Percentiles rank a stretch among this genome's conserved stretches.
Evolutionary conservation across 1,140 invertebrate species (phyloP).

Genomic region (Achroia grisella): DNA sequence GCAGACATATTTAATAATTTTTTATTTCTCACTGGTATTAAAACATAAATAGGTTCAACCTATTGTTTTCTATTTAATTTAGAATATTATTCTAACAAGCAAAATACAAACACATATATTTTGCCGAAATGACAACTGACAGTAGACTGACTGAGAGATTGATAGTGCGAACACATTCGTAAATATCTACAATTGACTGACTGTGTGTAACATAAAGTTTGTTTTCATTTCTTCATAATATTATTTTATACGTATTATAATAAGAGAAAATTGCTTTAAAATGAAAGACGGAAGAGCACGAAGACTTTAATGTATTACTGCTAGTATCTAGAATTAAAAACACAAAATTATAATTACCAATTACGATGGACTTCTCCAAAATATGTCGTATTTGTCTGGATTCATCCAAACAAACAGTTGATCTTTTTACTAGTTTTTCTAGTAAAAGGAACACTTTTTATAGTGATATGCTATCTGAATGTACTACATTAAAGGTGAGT

Average conservation of each 20-base stretch:
- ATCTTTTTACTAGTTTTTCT: slow-evolving; percentile 54
- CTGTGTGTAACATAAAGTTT: not conserved
- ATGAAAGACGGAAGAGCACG: too few relatives aligned
- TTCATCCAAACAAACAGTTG: slow-evolving; percentile 32
- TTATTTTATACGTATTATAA: not conserved
- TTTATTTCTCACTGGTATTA: not conserved
- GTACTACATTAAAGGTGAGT: slow-evolving; percentile 51
- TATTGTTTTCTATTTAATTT: not conserved
- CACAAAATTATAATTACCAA: not conserved
- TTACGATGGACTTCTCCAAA: slow-evolving; percentile 39
- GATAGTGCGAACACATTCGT: not conserved
- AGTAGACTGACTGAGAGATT: too few relatives aligned
- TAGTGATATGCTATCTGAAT: slow-evolving; percentile 45
- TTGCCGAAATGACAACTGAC: slow-evolving; percentile 27
- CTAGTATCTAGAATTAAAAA: too few relatives aligned
- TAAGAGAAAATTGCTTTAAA: too few relatives aligned
- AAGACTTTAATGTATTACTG: too few relatives aligned
- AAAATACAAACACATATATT: not conserved
- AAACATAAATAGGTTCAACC: not conserved
- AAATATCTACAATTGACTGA: not conserved
- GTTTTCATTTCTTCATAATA: not conserved
- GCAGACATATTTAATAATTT: slow-evolving; percentile 64
- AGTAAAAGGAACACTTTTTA: slow-evolving; percentile 45
- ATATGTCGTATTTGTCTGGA: slow-evolving; percentile 53
- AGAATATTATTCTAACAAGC: not conserved